phyloP scores from a whole-genome alignment of 2,888 invertebrate genomes.

The Pyrgus malvae region DNA sequence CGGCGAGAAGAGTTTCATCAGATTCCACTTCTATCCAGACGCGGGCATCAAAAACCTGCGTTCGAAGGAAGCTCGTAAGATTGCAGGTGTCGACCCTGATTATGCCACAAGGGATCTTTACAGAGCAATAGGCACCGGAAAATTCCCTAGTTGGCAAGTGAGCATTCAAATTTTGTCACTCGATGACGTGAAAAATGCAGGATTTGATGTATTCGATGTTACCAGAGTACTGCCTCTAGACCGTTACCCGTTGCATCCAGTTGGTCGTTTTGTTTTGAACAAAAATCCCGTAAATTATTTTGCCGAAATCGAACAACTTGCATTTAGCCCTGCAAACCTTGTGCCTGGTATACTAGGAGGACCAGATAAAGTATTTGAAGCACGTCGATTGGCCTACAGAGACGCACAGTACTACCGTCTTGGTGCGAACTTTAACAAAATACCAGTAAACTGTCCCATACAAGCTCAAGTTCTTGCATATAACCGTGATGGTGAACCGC shows the following conservation, averaged over 20 bases:
- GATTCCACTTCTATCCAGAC: constrained; percentile 94
- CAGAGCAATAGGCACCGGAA: constrained; percentile 88
- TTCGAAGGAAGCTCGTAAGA: constrained; percentile 82
- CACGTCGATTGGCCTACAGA: constrained; percentile 89
- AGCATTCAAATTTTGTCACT: constrained; percentile 92
- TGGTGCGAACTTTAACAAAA: constrained; percentile 92
- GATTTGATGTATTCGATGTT: constrained; percentile 94
- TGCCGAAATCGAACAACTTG: constrained; percentile 93
- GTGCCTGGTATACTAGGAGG: constrained; percentile 94
- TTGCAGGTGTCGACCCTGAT: constrained; percentile 91
- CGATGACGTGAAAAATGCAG: constrained; percentile 87
- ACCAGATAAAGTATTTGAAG: constrained; percentile 93
- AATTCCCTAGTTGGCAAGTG: constrained; percentile 89
- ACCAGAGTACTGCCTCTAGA: constrained; percentile 90
- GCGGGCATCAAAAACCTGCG: constrained; percentile 91
- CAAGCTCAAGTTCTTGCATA: constrained; percentile 84
- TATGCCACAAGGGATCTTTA: constrained; percentile 92
- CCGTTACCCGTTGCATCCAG: constrained; percentile 90
- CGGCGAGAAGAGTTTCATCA: constrained; percentile 87
- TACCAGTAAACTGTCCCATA: constrained; percentile 96
- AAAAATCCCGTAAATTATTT: constrained; percentile 94
- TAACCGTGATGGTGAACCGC: constrained; percentile 91
- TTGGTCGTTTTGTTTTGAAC: constrained; percentile 90
- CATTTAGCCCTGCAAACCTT: constrained; percentile 92
- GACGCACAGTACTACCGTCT: constrained; percentile 92